Percentiles rank a stretch among this genome's conserved stretches.
phyloP scores from a whole-genome alignment of 2,113 vertebrate genomes.

The Siniperca knerii region DNA sequence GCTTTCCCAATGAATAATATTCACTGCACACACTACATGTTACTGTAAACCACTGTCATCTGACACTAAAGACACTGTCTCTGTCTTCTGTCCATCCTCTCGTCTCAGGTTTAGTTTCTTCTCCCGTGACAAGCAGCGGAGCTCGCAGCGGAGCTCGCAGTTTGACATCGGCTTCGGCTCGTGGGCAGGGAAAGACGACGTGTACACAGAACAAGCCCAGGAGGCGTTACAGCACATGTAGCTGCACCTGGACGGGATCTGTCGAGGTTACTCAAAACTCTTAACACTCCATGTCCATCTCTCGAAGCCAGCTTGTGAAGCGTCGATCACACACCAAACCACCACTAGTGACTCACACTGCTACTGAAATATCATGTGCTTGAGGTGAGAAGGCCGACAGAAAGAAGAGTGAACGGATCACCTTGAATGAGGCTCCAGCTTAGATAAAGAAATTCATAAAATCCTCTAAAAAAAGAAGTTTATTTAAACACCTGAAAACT shows the following conservation, averaged over 20 bases:
- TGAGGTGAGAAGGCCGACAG: slow-evolving; percentile 22
- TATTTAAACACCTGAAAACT: slow-evolving; percentile 9
- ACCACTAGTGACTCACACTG: slow-evolving; percentile 31
- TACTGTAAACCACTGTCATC: neutral
- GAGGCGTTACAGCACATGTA: slow-evolving; percentile 96
- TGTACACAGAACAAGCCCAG: slow-evolving; percentile 94
- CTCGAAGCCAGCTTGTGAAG: slow-evolving; percentile 2
- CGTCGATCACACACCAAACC: slow-evolving; percentile 18
- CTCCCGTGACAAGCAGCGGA: slow-evolving; percentile 93
- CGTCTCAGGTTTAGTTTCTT: slow-evolving; percentile 96
- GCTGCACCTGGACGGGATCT: slow-evolving; percentile 39
- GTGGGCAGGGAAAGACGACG: slow-evolving; percentile 88
- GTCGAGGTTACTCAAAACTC: neutral
- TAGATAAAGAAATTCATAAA: neutral
- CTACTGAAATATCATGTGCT: slow-evolving; percentile 1
- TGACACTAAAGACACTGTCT: neutral
- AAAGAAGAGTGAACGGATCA: neutral
- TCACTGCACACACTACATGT: neutral
- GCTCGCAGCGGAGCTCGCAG: slow-evolving; percentile 82
- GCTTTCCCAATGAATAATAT: slow-evolving; percentile 13
- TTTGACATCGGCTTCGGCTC: slow-evolving; percentile 85
- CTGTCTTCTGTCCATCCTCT: neutral
- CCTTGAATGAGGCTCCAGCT: neutral
- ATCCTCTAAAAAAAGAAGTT: neutral
- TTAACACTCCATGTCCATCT: slow-evolving; percentile 42